Base-by-base conservation (phyloP, 37 sponge, comb jelly and placozoan genomes). In the Axinella damicornis region DNA sequence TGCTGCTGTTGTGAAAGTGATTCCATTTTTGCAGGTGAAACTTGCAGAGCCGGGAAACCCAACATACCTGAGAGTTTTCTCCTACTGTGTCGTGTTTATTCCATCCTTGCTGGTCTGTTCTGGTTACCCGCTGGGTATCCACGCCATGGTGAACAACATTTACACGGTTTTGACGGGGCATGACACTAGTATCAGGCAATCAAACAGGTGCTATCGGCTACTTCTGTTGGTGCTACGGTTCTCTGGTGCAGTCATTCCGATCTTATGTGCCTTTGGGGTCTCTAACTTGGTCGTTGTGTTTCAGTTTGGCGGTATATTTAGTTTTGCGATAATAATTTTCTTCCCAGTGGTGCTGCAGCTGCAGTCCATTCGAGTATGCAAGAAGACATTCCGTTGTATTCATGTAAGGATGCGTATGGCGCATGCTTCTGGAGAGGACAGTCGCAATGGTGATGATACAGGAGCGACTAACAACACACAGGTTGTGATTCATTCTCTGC, bases 61-160 rank as follows among this genome's bases (percentile, higher is more conserved):
- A 13, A 76, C 76, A 30, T 73, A 68, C 13, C 81, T 91, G 11
- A 63, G 88, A 32, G 71, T 71, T 27, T 53, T 90, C 41, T 83
- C 92, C 22, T 94, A 94, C 69, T 80, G 69, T 57, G 76, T 94
- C 36, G 72, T 94, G 20, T 73, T 94, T 33, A 92, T 91, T 76
- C 95, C 95, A 19, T 92, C 89, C 24, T 0, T 94, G 34, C 89
- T 92, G 64, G 81, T 94, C 19, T 22, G 68, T 25, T 94, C 95
- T 22, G 95, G 83, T 60, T 94, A 87, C 37, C 95, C 95, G 11
- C 82, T 94, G 28, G 74, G 60, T 5, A 89, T 91, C 11, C 30
- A 71, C 52, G 73, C 91, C 24, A 65, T 91, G 0, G 71, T 72
- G 60, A 92, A 92, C 70, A 94, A 90, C 52, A 56, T 91, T 28